Percentiles rank a stretch among this genome's conserved stretches.
These are phyloP conservation scores for Clarias pachynema DNA, from an alignment of 2,797 vertebrate genomes.

Conservation along the genomic window DNA sequence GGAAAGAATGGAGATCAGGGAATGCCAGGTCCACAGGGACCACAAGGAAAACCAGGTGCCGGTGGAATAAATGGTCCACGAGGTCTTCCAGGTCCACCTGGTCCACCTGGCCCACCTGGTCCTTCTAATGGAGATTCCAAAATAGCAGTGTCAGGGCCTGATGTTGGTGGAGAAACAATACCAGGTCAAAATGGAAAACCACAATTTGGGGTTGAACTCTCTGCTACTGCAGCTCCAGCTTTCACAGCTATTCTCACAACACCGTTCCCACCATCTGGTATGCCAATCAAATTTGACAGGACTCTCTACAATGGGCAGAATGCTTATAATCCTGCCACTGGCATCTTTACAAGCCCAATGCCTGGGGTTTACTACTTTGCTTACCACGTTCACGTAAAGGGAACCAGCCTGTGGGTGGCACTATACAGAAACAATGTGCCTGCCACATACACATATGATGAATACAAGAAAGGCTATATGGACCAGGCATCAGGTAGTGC, in stretches of 20 bases:
- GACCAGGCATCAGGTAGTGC: conserved; percentile 98
- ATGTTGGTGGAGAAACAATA: conserved; percentile 85
- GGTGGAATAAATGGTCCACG: conserved; percentile 84
- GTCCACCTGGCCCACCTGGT: conserved; percentile 88
- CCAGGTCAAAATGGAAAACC: conserved; percentile 84
- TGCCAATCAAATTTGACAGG: conserved; percentile 97
- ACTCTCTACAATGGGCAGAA: conserved; percentile 97
- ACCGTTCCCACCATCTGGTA: conserved; percentile 92
- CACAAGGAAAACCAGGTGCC: conserved; percentile 85
- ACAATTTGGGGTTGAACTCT: conserved; percentile 83
- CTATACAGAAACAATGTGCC: conserved; percentile 99
- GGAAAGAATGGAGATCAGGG: conserved; percentile 86
- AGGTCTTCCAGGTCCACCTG: conserved; percentile 87
- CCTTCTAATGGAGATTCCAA: conserved; percentile 81
- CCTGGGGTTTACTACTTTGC: conserved; percentile 97
- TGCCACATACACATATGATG: conserved; percentile 97
- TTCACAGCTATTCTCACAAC: conserved; percentile 96
- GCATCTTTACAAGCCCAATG: conserved; percentile 93
- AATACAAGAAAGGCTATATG: conserved; percentile 99
- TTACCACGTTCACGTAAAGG: conserved; percentile 98
- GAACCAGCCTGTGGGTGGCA: conserved; percentile 97
- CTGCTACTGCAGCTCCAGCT: conserved; percentile 85
- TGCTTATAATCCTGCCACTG: conserved; percentile 89
- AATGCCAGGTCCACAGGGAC: conserved; percentile 85
- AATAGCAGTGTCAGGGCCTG: conserved; percentile 81